phyloP scores from a whole-genome alignment of 2,888 invertebrate species.

The Acholoe squamosa region DNA sequence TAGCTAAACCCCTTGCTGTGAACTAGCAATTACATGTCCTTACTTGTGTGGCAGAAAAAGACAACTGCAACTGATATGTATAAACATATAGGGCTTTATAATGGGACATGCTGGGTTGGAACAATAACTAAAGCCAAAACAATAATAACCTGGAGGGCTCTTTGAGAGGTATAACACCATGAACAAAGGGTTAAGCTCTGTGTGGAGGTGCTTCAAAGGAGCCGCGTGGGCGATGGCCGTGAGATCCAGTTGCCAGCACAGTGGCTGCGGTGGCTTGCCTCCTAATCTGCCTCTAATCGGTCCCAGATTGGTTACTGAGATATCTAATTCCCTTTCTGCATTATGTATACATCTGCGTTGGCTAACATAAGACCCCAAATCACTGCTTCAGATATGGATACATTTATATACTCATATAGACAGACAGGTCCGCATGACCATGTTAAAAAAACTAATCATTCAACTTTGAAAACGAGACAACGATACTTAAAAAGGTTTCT shows the following conservation, averaged over 20 bases:
- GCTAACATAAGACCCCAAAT: no score
- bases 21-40: background rate
- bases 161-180: no score
- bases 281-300: conserved; percentile 10
- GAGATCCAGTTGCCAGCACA: conserved; percentile 2
- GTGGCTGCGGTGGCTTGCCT: background rate
- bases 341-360: background rate
- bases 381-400: no score
- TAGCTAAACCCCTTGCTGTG: background rate
- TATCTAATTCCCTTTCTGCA: background rate
- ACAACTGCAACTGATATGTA: background rate
- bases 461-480: no score
- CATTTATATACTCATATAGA: no score
- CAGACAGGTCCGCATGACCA: no score
- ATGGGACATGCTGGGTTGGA: background rate
- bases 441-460: no score
- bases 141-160: no score
- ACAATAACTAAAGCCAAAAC: no score
- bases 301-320: conserved; percentile 8
- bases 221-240: background rate
- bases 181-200: no score
- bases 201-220: background rate
- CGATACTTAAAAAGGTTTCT: no score
- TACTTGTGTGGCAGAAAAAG: background rate
- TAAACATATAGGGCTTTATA: background rate